Evolutionary conservation across 2,113 vertebrate genomes (phyloP).

Genomic region (Ibidorhyncha struthersii): DNA sequence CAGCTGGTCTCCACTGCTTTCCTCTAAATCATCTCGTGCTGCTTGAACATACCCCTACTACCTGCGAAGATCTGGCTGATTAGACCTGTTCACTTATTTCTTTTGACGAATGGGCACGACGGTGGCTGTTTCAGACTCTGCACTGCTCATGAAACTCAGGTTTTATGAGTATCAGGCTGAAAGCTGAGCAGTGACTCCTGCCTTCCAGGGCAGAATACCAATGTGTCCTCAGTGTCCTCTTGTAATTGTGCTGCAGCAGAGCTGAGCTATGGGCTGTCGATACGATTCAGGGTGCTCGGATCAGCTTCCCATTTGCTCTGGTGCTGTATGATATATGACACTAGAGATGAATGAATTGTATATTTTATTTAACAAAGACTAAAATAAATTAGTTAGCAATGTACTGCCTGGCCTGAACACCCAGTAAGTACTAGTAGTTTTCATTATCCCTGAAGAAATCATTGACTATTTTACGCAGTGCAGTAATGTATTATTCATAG

Average conservation of each 20-base stretch:
- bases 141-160: neutral
- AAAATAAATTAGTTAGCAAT: conserved; percentile 23
- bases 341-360: neutral
- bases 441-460: conserved; percentile 42
- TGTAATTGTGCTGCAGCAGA: neutral
- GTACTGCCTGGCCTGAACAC: neutral
- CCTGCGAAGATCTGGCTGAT: rapidly evolving
- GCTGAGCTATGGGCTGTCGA: neutral
- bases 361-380: conserved; percentile 44
- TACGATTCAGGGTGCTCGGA: neutral
- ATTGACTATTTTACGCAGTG: neutral
- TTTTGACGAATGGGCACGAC: neutral
- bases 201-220: neutral
- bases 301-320: neutral
- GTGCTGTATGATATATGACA: neutral
- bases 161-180: neutral
- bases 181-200: neutral
- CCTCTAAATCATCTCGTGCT: neutral
- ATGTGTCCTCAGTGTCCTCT: neutral
- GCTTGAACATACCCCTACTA: rapidly evolving
- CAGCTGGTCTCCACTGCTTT: neutral
- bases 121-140: neutral
- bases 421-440: neutral
- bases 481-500: conserved; percentile 60
- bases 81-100: neutral